Evolutionary conservation across 2,888 invertebrate species (phyloP), one percentile per base, ranked within the genome.

Genomic region (Tipula confusa): DNA sequence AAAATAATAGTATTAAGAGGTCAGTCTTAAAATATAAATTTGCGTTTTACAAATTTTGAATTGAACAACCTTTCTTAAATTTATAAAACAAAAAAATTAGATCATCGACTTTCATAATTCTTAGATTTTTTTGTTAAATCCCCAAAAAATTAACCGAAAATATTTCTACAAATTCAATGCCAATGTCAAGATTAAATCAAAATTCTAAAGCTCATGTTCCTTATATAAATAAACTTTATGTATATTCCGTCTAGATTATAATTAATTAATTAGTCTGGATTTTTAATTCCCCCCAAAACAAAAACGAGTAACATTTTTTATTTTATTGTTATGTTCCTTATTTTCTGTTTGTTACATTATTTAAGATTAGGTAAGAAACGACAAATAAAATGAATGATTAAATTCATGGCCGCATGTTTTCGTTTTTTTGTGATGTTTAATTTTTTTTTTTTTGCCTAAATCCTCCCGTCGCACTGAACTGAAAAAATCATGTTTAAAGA

Each of bases 301-400:
- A 64, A 7, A 38, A 38, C 4, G 13, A 9, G 13, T 13, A 33
- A 33, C 33, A 13, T 15, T 64, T 64, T 18, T 48, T 64, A 9
- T 64, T 64, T 24, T 64, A 9, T 43, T 43, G n/a, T 43, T 3
- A 5, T 64, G 24, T 64, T 24, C 2, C 24, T 43, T 9, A 43
- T 36, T 43, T 43, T 24, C 1, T 24, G 24, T 64, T 64, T 64
- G 64, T 24, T 24, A 43, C 43, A 43, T 43, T 43, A 43, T 43
- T 15, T n/a, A n/a, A 64, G 64, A 64, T 64, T 64, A 64, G 64
- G 24, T 64, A 64, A 64, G 64, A 64, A 64, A 64, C 64, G 64
- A 64, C 64, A 64, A 24, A 64, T 64, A 64, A 64, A 64, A 64
- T 64, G 64, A 64, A 64, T 64, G 64, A 64, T 64, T 64, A 64